Evolutionary conservation across 2,113 vertebrate species (phyloP).

Genomic region (Nicator chloris): DNA sequence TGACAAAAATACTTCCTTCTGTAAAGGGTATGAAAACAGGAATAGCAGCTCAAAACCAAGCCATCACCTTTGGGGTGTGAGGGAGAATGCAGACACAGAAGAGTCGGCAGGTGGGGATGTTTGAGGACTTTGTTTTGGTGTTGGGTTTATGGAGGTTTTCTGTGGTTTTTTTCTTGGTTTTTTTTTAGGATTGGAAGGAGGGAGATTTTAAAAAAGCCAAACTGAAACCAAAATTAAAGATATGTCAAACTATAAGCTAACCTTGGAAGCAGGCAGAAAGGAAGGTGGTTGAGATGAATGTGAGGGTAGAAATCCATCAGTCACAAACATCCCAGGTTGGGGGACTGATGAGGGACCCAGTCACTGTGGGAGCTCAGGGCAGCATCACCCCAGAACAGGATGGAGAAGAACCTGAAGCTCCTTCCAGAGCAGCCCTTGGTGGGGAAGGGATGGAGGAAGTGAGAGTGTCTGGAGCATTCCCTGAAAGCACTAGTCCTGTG

Average conservation of each 20-base stretch:
- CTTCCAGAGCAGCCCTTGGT: background rate
- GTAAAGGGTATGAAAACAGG: background rate
- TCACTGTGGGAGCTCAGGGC: background rate
- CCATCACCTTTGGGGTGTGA: background rate
- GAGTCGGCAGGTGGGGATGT: background rate
- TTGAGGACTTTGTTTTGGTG: background rate
- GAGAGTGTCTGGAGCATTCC: background rate
- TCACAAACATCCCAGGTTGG: background rate
- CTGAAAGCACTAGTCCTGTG: background rate
- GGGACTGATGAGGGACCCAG: rapidly evolving
- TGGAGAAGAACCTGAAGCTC: background rate
- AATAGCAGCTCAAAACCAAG: background rate
- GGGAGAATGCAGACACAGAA: background rate
- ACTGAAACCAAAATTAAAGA: background rate
- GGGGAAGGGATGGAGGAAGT: background rate
- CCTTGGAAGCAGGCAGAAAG: background rate
- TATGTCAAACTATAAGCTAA: background rate
- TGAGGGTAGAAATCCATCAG: background rate
- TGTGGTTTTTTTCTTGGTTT: rapidly evolving
- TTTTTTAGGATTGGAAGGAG: background rate
- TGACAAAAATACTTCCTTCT: background rate
- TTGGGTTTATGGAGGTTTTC: background rate
- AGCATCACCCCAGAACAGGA: background rate
- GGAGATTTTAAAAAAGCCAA: background rate
- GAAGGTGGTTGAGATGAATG: background rate